phyloP scores from a whole-genome alignment of 2,113 vertebrate species.

The Microtus pennsylvanicus region DNA sequence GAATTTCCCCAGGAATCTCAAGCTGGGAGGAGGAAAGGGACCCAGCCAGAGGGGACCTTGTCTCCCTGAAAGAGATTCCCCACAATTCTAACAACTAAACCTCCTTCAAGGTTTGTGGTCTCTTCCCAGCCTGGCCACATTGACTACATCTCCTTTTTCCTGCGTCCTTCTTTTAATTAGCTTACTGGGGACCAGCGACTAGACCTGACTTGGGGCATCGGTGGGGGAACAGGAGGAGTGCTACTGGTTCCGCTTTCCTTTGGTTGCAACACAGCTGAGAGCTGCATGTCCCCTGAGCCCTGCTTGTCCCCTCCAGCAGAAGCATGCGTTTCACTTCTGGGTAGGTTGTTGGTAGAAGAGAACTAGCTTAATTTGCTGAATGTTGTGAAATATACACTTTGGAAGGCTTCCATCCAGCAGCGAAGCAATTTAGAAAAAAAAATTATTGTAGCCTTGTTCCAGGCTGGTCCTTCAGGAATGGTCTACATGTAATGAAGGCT shows the following conservation, averaged over 20 bases:
- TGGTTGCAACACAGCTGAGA: neutral
- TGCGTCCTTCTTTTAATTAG: neutral
- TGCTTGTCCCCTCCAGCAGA: neutral
- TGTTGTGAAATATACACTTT: neutral
- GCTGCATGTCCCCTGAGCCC: neutral
- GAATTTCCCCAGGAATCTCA: neutral
- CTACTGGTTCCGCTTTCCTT: neutral
- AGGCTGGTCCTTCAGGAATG: neutral
- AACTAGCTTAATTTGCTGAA: neutral
- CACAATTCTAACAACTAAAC: neutral
- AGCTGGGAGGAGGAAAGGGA: neutral
- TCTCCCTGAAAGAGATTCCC: neutral
- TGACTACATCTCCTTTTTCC: neutral
- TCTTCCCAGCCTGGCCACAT: neutral
- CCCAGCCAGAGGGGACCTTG: neutral
- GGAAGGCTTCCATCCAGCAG: neutral
- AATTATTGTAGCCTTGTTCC: neutral
- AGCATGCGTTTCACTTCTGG: neutral
- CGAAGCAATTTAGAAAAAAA: constrained; percentile 2
- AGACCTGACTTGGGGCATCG: neutral
- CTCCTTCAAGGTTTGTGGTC: neutral
- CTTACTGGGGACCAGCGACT: neutral
- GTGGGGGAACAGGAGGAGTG: neutral
- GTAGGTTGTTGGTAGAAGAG: neutral
- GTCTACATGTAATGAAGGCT: neutral